These are phyloP conservation scores for Apotomis betuletana DNA, from an alignment of 2,888 invertebrate genomes.

Conservation along the genomic window DNA sequence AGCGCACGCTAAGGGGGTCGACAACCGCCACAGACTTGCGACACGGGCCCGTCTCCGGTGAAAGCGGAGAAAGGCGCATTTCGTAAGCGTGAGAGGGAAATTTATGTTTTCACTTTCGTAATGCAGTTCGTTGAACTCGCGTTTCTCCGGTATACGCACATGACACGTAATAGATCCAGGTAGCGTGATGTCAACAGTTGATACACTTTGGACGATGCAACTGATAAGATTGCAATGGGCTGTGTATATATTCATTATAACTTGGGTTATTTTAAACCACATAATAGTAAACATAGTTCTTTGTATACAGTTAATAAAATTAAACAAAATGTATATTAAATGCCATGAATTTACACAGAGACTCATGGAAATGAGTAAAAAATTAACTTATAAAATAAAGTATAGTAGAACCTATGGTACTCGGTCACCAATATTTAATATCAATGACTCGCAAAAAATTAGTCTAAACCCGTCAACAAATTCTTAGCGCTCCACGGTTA, in stretches of 20 bases:
- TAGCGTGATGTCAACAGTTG: slow-evolving; percentile 27
- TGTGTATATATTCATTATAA: too few species aligned
- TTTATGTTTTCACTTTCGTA: slow-evolving; percentile 82
- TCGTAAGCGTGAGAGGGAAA: slow-evolving; percentile 83
- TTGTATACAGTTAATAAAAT: too few species aligned
- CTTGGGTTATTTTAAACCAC: too few species aligned
- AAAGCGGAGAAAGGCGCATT: slow-evolving; percentile 83
- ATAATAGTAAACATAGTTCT: too few species aligned
- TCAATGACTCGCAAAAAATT: background rate
- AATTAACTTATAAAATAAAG: too few species aligned
- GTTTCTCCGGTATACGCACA: slow-evolving; percentile 41
- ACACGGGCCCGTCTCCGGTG: slow-evolving; percentile 69
- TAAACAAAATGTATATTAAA: too few species aligned
- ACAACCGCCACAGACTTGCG: slow-evolving; percentile 79
- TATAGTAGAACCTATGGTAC: too few species aligned
- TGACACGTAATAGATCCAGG: slow-evolving; percentile 30
- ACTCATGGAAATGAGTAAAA: too few species aligned
- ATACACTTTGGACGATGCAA: slow-evolving; percentile 14
- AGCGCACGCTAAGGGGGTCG: slow-evolving; percentile 88
- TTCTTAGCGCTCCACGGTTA: slow-evolving; percentile 38
- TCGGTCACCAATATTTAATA: background rate
- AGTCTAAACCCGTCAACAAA: background rate
- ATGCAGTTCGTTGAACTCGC: slow-evolving; percentile 68
- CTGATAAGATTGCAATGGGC: too few species aligned
- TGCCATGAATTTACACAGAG: too few species aligned